Conservation (phyloP, 1,140 invertebrate genomes). For the Drosophila arawakana region DNA sequence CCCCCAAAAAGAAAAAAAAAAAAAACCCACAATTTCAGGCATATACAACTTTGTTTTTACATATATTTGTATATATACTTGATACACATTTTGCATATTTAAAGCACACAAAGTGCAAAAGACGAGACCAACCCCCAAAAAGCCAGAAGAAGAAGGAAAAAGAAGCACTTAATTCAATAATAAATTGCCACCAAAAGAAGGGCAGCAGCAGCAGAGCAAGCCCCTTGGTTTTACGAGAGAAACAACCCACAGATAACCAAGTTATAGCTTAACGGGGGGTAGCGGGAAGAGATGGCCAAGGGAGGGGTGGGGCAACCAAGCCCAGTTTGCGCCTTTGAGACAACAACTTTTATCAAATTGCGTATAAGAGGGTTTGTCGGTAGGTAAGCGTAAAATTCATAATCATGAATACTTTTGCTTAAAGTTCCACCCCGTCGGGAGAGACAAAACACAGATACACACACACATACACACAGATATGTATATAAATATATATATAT, state of each 20-base stretch:
- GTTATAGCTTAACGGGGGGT: constrained; percentile 48
- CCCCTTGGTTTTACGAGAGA: constrained; percentile 41
- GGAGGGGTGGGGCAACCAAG: constrained; percentile 29
- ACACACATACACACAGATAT: constrained; percentile 23
- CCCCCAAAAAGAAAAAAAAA: constrained; percentile 30
- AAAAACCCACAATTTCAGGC: constrained; percentile 39
- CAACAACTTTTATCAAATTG: constrained; percentile 64
- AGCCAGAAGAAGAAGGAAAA: constrained; percentile 3
- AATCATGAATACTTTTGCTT: constrained; percentile 76
- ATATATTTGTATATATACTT: constrained; percentile 9
- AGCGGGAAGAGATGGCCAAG: not conserved
- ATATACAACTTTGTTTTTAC: constrained; percentile 13
- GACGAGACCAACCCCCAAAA: constrained; percentile 54
- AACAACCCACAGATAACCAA: constrained; percentile 66
- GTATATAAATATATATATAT: constrained; percentile 7
- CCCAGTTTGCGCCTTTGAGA: constrained; percentile 61
- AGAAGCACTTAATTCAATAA: constrained; percentile 80
- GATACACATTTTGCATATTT: constrained; percentile 73
- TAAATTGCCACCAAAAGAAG: constrained; percentile 69
- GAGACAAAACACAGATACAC: constrained; percentile 28
- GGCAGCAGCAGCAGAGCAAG: constrained; percentile 30
- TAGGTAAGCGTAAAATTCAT: constrained; percentile 84
- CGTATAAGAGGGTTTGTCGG: constrained; percentile 72
- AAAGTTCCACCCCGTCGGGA: constrained; percentile 69
- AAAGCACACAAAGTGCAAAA: constrained; percentile 36